Evolutionary conservation across 2,888 invertebrate species (phyloP), one percentile per base, ranked within the genome.

Genomic region (Eupithecia dodoneata): DNA sequence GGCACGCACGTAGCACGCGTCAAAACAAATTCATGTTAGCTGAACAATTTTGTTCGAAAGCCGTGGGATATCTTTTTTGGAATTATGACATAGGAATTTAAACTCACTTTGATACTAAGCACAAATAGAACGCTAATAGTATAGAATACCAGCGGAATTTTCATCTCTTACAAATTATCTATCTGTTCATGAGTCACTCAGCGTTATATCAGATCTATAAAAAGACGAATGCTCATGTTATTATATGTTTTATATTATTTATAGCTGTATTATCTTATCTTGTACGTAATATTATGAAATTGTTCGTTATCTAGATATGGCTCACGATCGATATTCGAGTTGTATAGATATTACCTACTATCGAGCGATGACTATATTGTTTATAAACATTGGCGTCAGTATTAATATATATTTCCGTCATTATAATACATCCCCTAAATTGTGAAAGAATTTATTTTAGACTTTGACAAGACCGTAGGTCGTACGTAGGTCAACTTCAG

Each of bases 41-140:
- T 30, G 9, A 63, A 30, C 10, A 63, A 12, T 18, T 30, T 63
- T 63, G 12, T 12, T 30, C 12, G 18, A 63, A 30, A 63, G 59
- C 18, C 18, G 18, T 18, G 10, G 59, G 10, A 59, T 59, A 18
- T 18, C 55, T 59, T 9, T 59, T 55, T 59, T 18, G 10, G 3
- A 30, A 63, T 63, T 59, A 4, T 12, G 9, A 59, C 2, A 4
- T 0, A 30, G 3, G 12, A 18, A 15, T 42, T 10, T n/a, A 7
- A 15, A 80, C 82, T 81, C 74, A 82, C 82, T 49, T 65, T 77
- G 13, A 78, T 12, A 76, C 63, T 70, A 59, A 77, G 74, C 42
- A 80, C 73, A 69, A 77, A 65, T 30, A 71, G 65, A 63, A 76
- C 42, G 13, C 72, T 67, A 73, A 76, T 45, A 49, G 12, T 55